Evolutionary conservation across 2,113 vertebrate species (phyloP).

Genomic region (Nycticorax nycticorax): DNA sequence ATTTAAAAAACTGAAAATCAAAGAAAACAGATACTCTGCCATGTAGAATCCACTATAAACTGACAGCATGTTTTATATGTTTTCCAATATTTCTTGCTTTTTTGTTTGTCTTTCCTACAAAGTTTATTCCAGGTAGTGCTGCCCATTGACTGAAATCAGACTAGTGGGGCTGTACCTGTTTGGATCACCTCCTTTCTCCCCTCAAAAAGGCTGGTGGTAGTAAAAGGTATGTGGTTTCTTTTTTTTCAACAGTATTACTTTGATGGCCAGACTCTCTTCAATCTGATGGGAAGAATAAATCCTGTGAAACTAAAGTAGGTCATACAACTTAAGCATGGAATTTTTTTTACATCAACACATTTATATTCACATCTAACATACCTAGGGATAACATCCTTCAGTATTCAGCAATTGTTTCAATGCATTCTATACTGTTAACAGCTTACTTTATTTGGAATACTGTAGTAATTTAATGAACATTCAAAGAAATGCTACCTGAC

Average conservation of each 20-base stretch:
- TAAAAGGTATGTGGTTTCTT: neutral
- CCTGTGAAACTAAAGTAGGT: neutral
- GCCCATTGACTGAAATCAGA: neutral
- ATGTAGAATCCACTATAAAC: neutral
- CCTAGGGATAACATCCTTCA: neutral
- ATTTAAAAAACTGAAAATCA: neutral
- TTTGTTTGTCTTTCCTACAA: neutral
- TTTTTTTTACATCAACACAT: neutral
- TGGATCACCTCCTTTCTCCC: neutral
- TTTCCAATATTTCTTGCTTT: neutral
- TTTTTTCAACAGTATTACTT: neutral
- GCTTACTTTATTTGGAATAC: neutral
- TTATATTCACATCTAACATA: neutral
- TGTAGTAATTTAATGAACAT: conserved; percentile 16
- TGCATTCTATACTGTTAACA: neutral
- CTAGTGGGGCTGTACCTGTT: neutral
- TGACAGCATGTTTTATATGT: neutral
- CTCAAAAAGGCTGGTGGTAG: neutral
- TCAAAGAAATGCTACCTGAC: neutral
- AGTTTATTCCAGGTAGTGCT: neutral
- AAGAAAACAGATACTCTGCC: neutral
- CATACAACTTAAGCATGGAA: neutral
- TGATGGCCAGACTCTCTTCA: neutral
- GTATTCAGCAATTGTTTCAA: neutral
- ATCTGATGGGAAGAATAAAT: neutral